Evolutionary conservation across 2,888 invertebrate species (phyloP).

Genomic region (Lasioglossum calceatum): DNA sequence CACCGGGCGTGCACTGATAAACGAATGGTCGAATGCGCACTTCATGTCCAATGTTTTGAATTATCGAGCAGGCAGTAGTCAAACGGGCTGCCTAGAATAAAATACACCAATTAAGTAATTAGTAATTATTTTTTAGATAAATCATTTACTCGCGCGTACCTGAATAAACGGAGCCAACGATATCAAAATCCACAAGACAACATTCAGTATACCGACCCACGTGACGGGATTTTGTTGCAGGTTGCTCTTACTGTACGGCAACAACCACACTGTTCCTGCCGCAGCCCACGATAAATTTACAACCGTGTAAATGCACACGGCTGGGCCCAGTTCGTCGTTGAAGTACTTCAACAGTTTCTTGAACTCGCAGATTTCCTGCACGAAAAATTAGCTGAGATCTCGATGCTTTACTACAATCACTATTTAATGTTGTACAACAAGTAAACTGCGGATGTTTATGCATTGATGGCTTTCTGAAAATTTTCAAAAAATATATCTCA

Average conservation of each 20-base stretch:
- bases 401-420: not conserved
- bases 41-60: constrained; percentile 92
- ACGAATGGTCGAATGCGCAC: constrained; percentile 92
- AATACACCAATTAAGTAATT: constrained; percentile 64
- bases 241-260: constrained; percentile 87
- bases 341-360: constrained; percentile 91
- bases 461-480: too few relatives aligned
- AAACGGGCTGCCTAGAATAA: constrained; percentile 89
- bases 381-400: constrained; percentile 41
- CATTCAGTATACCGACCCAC: constrained; percentile 87
- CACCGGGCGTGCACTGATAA: constrained; percentile 91
- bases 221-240: constrained; percentile 86
- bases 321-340: constrained; percentile 91
- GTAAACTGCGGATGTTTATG: too few relatives aligned
- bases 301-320: constrained; percentile 91
- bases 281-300: constrained; percentile 90
- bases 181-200: constrained; percentile 88
- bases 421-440: not conserved
- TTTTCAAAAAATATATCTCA: too few relatives aligned
- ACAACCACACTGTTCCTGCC: constrained; percentile 89
- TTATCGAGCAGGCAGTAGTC: constrained; percentile 89
- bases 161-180: constrained; percentile 90
- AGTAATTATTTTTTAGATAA: not conserved
- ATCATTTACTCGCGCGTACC: constrained; percentile 81
- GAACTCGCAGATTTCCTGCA: constrained; percentile 92